These are phyloP conservation scores for Drosophila pseudotalamancana DNA, from an alignment of 2,888 invertebrate species.

Conservation along the genomic window DNA sequence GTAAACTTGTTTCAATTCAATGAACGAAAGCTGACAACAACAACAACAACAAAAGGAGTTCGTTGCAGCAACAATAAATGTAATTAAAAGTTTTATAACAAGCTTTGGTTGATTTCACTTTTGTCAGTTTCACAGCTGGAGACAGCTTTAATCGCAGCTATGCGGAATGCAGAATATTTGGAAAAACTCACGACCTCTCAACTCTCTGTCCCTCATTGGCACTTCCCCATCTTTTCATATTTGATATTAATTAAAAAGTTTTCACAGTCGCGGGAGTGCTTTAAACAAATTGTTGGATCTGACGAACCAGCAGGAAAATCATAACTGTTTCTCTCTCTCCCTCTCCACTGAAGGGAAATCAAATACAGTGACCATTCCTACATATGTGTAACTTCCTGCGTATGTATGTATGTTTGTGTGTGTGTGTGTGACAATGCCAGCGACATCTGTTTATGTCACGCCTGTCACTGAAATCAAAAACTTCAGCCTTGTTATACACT, in stretches of 20 bases:
- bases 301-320: constrained; percentile 41
- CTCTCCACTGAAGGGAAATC: constrained; percentile 20
- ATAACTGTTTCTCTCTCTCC: background rate
- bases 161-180: constrained; percentile 19
- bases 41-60: constrained; percentile 4
- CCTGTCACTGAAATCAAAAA: constrained; percentile 51
- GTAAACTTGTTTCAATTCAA: constrained; percentile 20
- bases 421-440: constrained; percentile 26
- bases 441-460: constrained; percentile 75
- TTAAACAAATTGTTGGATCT: constrained; percentile 73
- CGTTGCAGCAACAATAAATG: constrained; percentile 70
- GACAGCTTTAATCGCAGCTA: constrained; percentile 31
- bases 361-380: constrained; percentile 60
- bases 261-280: constrained; percentile 58
- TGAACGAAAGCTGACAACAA: constrained; percentile 3
- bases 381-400: background rate
- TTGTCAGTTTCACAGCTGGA: constrained; percentile 50
- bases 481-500: constrained; percentile 1
- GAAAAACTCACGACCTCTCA: background rate
- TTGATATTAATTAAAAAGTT: constrained; percentile 79
- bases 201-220: background rate
- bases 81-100: constrained; percentile 78
- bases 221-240: constrained; percentile 64
- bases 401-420: background rate
- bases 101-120: constrained; percentile 74